phyloP scores from a whole-genome alignment of 2,113 vertebrate genomes.

The Ammodytes dubius region DNA sequence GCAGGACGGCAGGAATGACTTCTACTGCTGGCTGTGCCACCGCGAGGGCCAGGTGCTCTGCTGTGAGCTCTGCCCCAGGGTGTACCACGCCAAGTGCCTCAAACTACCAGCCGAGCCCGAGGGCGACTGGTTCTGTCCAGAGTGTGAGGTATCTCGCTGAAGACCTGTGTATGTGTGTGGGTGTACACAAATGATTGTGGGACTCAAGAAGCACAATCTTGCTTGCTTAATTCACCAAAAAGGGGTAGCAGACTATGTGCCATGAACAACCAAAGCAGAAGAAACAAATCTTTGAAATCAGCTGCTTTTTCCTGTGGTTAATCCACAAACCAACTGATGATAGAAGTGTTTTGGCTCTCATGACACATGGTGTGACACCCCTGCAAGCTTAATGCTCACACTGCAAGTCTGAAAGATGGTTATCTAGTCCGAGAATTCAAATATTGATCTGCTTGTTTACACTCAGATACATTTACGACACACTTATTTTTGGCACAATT shows the following conservation, averaged over 20 bases:
- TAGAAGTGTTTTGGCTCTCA: not conserved
- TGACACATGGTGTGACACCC: conserved; percentile 25
- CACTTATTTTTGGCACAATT: not conserved
- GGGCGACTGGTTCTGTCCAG: conserved; percentile 99
- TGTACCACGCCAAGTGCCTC: conserved; percentile 99
- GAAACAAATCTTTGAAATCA: conserved; percentile 1
- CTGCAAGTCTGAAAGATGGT: conserved; percentile 5
- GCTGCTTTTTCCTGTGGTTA: not conserved
- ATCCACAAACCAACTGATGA: not conserved
- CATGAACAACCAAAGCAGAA: conserved; percentile 7
- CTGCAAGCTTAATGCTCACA: conserved; percentile 14
- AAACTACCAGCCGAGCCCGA: conserved; percentile 99
- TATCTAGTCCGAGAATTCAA: not conserved
- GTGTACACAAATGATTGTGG: conserved; percentile 35
- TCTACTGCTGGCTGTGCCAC: conserved; percentile 99
- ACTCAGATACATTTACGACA: not conserved
- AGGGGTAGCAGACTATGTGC: conserved; percentile 26
- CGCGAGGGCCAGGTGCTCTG: conserved; percentile 99
- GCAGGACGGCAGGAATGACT: conserved; percentile 99
- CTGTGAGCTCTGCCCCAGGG: conserved; percentile 99
- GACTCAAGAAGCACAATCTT: conserved; percentile 23
- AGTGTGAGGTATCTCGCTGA: conserved; percentile 94
- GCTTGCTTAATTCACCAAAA: conserved; percentile 4
- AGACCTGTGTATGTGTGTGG: conserved; percentile 58
- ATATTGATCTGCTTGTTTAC: not conserved